Percentiles rank a stretch among this genome's conserved stretches.
Conservation (phyloP, 2,888 invertebrate species). For the Aethes cnicana region DNA sequence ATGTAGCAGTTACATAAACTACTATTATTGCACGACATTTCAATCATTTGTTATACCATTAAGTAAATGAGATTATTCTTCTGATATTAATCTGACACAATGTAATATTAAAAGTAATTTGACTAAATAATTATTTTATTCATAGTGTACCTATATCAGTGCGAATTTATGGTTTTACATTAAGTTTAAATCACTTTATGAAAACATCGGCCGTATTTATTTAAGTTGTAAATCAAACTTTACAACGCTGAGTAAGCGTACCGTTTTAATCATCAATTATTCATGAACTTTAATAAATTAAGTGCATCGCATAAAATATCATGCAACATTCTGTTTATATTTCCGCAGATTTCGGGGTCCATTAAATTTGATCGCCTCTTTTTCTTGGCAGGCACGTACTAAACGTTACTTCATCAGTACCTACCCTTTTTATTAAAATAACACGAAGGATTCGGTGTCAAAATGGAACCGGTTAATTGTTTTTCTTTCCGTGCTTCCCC, state of each 20-base stretch:
- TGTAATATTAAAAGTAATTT: no score
- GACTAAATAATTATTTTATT: conserved; percentile 20
- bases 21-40: no score
- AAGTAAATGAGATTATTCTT: no score
- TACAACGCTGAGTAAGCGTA: neutral
- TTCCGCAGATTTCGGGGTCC: neutral
- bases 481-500: neutral
- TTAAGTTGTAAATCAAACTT: conserved; percentile 9
- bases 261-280: conserved; percentile 9
- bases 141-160: neutral
- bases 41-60: no score
- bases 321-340: neutral
- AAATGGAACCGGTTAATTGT: conserved; percentile 11
- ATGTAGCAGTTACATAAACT: no score
- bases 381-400: conserved; percentile 13
- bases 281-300: conserved; percentile 4
- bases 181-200: no score
- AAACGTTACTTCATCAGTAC: conserved; percentile 6
- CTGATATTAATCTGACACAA: no score
- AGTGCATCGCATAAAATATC: neutral
- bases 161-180: neutral
- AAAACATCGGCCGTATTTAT: neutral
- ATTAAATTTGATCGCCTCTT: conserved; percentile 2
- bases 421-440: conserved; percentile 22
- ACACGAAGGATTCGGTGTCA: conserved; percentile 3